These are phyloP conservation scores for Apantesis nais DNA, from an alignment of 2,888 invertebrate genomes.

Conservation along the genomic window DNA sequence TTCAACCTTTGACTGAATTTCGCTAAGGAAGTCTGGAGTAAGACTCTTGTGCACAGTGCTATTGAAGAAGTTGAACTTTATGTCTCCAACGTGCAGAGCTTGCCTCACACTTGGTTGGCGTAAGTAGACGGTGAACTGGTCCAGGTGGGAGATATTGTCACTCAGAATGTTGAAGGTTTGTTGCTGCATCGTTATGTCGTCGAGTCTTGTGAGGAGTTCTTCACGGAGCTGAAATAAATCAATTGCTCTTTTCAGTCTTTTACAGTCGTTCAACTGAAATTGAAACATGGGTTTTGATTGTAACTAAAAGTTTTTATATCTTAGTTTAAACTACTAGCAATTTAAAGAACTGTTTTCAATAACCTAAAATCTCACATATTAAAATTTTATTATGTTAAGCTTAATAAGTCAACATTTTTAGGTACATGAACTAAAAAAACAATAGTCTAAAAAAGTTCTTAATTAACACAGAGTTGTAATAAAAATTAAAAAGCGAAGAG, in stretches of 20 bases:
- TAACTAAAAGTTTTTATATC: no score
- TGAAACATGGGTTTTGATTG: no score
- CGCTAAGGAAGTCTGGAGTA: conserved; percentile 88
- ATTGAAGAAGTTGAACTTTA: conserved; percentile 67
- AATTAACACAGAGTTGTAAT: no score
- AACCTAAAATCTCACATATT: no score
- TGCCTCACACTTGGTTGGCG: conserved; percentile 81
- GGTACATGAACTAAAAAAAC: no score
- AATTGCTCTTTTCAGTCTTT: background rate
- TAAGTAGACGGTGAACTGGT: conserved; percentile 84
- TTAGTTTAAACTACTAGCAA: no score
- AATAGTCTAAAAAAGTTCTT: no score
- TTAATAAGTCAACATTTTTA: no score
- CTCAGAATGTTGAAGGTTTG: conserved; percentile 66
- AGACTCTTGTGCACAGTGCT: conserved; percentile 63
- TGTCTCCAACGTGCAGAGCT: conserved; percentile 90
- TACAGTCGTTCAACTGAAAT: background rate
- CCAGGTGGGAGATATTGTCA: conserved; percentile 67
- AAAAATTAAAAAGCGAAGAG: no score
- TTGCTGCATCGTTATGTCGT: conserved; percentile 57
- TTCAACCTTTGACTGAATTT: conserved; percentile 86
- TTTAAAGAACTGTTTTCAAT: no score
- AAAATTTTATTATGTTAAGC: no score
- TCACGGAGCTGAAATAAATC: conserved; percentile 60
- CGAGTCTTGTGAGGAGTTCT: conserved; percentile 56